A percentile compares a stretch with the other conserved stretches of the same genome.
phyloP scores from a whole-genome alignment of 2,113 vertebrate genomes.

The Rafetus swinhoei region DNA sequence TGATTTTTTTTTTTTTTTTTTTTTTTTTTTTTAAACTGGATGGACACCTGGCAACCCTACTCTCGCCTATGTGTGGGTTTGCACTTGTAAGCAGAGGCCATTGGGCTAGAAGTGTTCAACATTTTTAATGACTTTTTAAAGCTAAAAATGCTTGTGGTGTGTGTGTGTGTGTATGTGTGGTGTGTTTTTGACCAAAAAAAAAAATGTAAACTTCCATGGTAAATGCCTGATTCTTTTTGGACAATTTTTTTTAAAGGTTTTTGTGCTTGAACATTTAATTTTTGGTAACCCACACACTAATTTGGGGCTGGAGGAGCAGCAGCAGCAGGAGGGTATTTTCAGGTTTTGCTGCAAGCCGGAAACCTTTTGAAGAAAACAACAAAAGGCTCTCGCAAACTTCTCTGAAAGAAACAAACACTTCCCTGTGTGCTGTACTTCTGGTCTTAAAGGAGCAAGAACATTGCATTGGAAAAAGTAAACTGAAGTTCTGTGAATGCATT shows the following conservation, averaged over 20 bases:
- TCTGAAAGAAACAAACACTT: rapidly evolving
- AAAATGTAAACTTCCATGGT: no score
- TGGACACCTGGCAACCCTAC: neutral
- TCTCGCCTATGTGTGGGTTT: neutral
- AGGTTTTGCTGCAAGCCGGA: neutral
- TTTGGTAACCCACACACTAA: neutral
- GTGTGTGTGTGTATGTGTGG: no score
- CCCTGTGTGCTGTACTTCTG: neutral
- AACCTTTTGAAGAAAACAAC: neutral
- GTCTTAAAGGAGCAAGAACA: neutral
- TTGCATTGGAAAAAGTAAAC: neutral
- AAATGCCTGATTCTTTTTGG: neutral
- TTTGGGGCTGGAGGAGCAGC: neutral
- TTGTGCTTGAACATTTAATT: neutral
- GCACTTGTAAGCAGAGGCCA: neutral
- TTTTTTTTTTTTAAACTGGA: no score
- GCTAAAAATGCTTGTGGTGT: neutral
- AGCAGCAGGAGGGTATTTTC: neutral
- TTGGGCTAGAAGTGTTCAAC: neutral
- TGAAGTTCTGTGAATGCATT: neutral
- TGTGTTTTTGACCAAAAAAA: no score
- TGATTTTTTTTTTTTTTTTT: no score
- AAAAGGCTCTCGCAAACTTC: neutral
- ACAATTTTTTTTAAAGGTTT: neutral
- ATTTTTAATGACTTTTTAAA: neutral